Percentiles rank a stretch among this genome's conserved stretches.
phyloP scores from a whole-genome alignment of 2,113 vertebrate species.

The Myrmecobius fasciatus region DNA sequence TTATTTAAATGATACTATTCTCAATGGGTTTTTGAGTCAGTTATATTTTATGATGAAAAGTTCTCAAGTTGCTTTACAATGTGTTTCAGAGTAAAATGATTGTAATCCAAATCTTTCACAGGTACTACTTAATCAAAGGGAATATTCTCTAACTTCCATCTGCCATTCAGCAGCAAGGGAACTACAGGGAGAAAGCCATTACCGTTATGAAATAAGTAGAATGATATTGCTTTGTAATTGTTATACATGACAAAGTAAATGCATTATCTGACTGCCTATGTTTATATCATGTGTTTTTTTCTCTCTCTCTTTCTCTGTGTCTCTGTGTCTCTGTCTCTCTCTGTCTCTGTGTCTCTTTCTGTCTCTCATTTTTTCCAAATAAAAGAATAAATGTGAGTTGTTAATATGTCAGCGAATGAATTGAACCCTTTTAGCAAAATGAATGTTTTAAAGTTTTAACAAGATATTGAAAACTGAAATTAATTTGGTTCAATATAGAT shows the following conservation, averaged over 20 bases:
- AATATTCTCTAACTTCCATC: slow-evolving; percentile 60
- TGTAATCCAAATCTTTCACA: slow-evolving; percentile 46
- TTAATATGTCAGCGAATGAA: neutral
- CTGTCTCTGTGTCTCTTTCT: too few species aligned
- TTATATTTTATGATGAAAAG: slow-evolving; percentile 52
- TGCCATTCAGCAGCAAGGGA: neutral
- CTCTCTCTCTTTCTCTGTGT: neutral
- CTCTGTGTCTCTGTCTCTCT: too few species aligned
- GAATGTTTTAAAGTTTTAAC: neutral
- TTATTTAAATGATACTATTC: slow-evolving; percentile 51
- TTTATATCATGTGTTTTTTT: neutral
- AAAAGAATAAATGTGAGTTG: neutral
- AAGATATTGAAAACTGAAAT: neutral
- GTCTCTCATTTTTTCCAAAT: neutral
- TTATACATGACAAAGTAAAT: neutral
- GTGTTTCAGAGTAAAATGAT: slow-evolving; percentile 42
- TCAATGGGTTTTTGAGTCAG: slow-evolving; percentile 52
- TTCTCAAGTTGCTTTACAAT: slow-evolving; percentile 60
- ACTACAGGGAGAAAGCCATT: neutral
- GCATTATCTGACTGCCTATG: neutral
- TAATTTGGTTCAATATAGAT: neutral
- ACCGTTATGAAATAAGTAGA: slow-evolving; percentile 20
- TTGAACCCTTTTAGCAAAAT: neutral
- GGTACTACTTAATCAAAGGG: slow-evolving; percentile 52
- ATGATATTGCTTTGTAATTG: neutral